phyloP scores from a whole-genome alignment of 2,113 vertebrate genomes.

The Narcine bancroftii region DNA sequence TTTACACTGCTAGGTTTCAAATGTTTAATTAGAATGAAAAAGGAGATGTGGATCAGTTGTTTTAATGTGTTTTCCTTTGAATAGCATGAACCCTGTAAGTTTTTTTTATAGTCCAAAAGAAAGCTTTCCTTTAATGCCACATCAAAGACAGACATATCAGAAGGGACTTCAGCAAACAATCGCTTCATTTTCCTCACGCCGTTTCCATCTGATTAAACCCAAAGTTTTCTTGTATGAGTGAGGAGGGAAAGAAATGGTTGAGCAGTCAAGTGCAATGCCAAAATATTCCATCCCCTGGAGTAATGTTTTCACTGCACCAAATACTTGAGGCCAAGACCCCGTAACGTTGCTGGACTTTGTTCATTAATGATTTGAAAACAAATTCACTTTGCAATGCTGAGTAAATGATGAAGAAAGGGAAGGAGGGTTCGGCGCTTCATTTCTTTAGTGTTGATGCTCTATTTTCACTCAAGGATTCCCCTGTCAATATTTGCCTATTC shows the following conservation, averaged over 20 bases:
- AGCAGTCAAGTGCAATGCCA: slow-evolving; percentile 48
- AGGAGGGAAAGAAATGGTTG: slow-evolving; percentile 54
- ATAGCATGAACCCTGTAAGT: slow-evolving; percentile 51
- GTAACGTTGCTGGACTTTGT: too few relatives aligned
- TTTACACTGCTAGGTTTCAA: not conserved
- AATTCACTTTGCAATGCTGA: too few relatives aligned
- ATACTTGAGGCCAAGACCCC: not conserved
- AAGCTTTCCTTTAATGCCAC: slow-evolving; percentile 49
- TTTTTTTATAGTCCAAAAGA: slow-evolving; percentile 39
- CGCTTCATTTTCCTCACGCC: slow-evolving; percentile 58
- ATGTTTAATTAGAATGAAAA: not conserved
- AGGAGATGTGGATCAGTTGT: not conserved
- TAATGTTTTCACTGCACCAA: not conserved
- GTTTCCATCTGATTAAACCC: slow-evolving; percentile 70
- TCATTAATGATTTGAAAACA: not conserved
- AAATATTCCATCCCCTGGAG: slow-evolving; percentile 39
- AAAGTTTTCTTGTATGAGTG: slow-evolving; percentile 55
- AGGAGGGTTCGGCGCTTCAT: too few relatives aligned
- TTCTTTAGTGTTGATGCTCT: not conserved
- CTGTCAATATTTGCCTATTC: too few relatives aligned
- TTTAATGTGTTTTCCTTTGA: slow-evolving; percentile 35
- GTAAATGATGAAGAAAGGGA: too few relatives aligned
- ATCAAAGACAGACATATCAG: slow-evolving; percentile 59
- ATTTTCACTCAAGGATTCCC: not conserved
- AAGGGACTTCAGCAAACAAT: slow-evolving; percentile 59